Base-by-base conservation (phyloP, 2,888 invertebrate species). In the Lamellibrachia columna region DNA sequence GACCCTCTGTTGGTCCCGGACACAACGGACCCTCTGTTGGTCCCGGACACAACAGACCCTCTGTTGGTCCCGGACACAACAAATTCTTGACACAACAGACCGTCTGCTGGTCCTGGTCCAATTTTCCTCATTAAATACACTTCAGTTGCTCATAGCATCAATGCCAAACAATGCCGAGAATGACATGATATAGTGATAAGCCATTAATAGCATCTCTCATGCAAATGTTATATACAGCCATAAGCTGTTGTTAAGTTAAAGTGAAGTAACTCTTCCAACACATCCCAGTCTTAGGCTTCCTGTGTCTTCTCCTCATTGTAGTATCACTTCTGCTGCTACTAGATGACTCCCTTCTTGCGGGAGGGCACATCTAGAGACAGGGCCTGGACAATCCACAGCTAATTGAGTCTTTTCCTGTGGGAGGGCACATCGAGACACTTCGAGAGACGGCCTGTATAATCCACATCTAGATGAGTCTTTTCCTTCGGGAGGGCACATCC, bases 321-420 rank as follows among this genome's bases (percentile, higher is more conserved):
- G 75, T 75, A 15, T 75, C 22, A 40, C 75, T 22, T 15, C 75
- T 75, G 75, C 22, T 75, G 75, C 75, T 15, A 3, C 15, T 3
- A 91, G 91, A 53, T 53, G 7, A 53, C 22, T 55, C 28, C 92
- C 28, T 75, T 93, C 92, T 90, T 58, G 53, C 92, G 60, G 22
- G 92, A 53, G 15, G 94, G 94, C 7, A 95, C 94, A 52, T 96
- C 96, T 94, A 96, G 96, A 7, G 96, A 96, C 92, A 97, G 94
- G 3, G 97, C 97, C 94, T 97, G 97, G 1, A 97, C 97, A 91
- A 97, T 97, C 97, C 97, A 97, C 0, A 97, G 97, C 40, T 40
- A 40, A 40, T 40, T 40, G 40, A 40, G 40, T 40, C 40, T 40
- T 40, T 40, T 40, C 40, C 40, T 40, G 40, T 40, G 40, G 40